Base-by-base conservation (phyloP, 2,797 vertebrate species). In the Acanthurus lineatus region DNA sequence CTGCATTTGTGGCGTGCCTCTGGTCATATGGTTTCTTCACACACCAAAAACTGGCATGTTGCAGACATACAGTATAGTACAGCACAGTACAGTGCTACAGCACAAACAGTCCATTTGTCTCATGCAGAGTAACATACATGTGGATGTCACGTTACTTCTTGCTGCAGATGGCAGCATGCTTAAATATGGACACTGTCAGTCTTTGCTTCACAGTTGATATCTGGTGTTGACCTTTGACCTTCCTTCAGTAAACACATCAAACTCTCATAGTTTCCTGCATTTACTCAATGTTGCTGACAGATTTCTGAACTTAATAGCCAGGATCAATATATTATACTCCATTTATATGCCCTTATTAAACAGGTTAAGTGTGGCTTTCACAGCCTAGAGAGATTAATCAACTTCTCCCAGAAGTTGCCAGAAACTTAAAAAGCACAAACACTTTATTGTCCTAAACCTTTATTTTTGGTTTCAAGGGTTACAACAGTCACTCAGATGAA, bases 401-500 rank as follows among this genome's bases (percentile, higher is more conserved):
- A 15, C 2, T 20, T 38, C 25, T 58, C 12, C 15, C 4, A 16
- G 9, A 4, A 53, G n/a, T 5, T 20, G 22, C 19, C 11, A 32
- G 28, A 32, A 32, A 32, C 28, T 32, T 32, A 32, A 25, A 54
- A 60, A 32, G 2, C 1, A 35, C 16, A 14, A 47, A 60, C 28
- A 5, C 5, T 61, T 9, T 2, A 38, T 51, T 35, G 9, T 22
- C 19, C 17, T 53, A 25, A 22, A 32, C 4, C 6, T 64, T 53
- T 56, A 19, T n/a, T 28, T 12, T 32, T 49, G 40, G 4, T 70
- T 66, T 76, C 12, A 77, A 96, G 95, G 87, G 94, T 71, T 96
- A 89, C 79, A 94, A 87, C 42, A 95, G 94, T 67, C 95, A 96
- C 63, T 82, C 87, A 0, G 94, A 96, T 68, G 95, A 96, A 69